A percentile compares a stretch with the other conserved stretches of the same genome.
Evolutionary conservation across 2,888 invertebrate species (phyloP).

Genomic region (Ptilodon capucinus): DNA sequence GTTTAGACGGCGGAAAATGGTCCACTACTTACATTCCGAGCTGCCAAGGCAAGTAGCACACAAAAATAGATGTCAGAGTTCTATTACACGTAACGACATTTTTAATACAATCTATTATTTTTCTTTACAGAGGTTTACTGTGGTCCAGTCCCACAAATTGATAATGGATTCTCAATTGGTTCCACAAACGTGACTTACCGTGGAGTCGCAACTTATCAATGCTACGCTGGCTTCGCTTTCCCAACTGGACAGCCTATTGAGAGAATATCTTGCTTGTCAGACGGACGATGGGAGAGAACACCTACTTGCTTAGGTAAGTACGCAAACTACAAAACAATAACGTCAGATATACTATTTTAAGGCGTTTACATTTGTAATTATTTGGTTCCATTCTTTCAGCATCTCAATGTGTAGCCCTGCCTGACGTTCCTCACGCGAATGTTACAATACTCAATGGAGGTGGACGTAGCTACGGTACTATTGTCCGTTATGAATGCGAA

Average conservation of each 20-base stretch:
- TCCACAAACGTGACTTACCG: slow-evolving; percentile 97
- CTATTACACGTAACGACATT: background rate
- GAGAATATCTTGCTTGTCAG: slow-evolving; percentile 93
- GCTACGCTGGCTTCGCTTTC: slow-evolving; percentile 98
- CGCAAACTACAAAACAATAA: background rate
- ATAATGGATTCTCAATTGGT: slow-evolving; percentile 97
- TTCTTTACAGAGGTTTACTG: slow-evolving; percentile 91
- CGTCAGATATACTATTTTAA: background rate
- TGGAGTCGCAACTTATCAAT: slow-evolving; percentile 97
- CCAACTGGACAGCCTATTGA: slow-evolving; percentile 93
- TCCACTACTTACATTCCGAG: slow-evolving; percentile 95
- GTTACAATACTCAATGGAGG: slow-evolving; percentile 94
- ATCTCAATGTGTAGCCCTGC: slow-evolving; percentile 93
- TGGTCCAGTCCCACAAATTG: slow-evolving; percentile 98
- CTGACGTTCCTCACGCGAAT: slow-evolving; percentile 94
- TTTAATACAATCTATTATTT: background rate
- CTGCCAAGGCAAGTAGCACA: slow-evolving; percentile 88
- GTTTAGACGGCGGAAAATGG: slow-evolving; percentile 95
- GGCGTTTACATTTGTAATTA: background rate
- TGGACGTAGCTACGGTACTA: slow-evolving; percentile 96
- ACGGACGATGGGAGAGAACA: slow-evolving; percentile 96
- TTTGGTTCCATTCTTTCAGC: slow-evolving; percentile 77
- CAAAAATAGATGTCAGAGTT: slow-evolving; percentile 11
- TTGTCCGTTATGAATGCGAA: slow-evolving; percentile 95
- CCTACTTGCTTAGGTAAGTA: slow-evolving; percentile 91